Evolutionary conservation across 1,140 invertebrate genomes (phyloP), one percentile per base, ranked within the genome.

Genomic region (Conus ventricosus): DNA sequence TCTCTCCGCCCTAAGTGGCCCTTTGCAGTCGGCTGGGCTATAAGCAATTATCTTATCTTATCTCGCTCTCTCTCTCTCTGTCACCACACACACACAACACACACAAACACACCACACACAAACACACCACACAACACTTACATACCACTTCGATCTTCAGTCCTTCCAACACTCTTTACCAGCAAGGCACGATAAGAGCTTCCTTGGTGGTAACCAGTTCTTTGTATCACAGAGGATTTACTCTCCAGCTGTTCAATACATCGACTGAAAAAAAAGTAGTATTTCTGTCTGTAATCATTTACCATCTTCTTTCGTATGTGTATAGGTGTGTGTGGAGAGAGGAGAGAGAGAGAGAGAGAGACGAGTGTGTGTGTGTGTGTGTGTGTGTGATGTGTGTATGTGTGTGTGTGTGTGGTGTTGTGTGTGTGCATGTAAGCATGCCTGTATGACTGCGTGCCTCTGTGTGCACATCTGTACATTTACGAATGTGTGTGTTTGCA

Each of bases 121-220:
- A 1, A 8, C 57, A 60, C 57, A 60, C 55, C 55, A 57, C 55
- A 6, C 55, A 57, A 6, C 55, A 57, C 55, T 13, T 60, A 60
- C 57, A 20, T 87, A 95, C 94, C 89, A 94, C 88, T 91, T 95
- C 95, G 75, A 87, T 88, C 87, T 93, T 93, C 91, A 95, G 94
- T 86, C 95, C 94, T 83, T 94, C 93, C 25, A 95, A 87, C 17
- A 95, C 93, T 95, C 95, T 80, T 94, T 94, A 53, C 94, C 13
- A 95, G 92, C 5, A 92, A 90, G 57, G 93, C 93, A 86, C 93
- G 91, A 91, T 95, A n/a, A 95, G 92, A 11, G 92, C 90, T 88
- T 95, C 95, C 90, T 95, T 95, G 20, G 93, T 94, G 81, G 90
- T 91, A 10, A 95, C 93, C 15, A 95, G 90, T 71, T 95, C 95